A percentile compares a stretch with the other conserved stretches of the same genome.
Conservation (phyloP, 2,113 vertebrate genomes). For the Leptocoma aspasia region DNA sequence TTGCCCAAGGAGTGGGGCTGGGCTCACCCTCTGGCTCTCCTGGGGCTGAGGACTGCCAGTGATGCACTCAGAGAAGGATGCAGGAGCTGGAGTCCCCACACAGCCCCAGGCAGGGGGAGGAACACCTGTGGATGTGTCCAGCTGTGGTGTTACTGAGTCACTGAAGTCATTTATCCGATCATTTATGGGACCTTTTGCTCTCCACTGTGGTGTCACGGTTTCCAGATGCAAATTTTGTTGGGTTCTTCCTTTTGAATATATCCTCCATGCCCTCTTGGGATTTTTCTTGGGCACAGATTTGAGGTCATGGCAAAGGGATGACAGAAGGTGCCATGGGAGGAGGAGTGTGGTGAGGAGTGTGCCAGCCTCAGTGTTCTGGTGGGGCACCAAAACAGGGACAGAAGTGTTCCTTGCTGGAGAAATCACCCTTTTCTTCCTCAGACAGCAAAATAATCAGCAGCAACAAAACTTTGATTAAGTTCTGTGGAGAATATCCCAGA, state of each 20-base stretch:
- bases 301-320: neutral
- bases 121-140: neutral
- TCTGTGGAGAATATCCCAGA: neutral
- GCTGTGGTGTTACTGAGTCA: neutral
- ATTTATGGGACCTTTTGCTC: neutral
- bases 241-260: neutral
- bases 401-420: neutral
- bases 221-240: neutral
- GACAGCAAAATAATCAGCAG: neutral
- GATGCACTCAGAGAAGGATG: neutral
- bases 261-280: neutral
- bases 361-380: neutral
- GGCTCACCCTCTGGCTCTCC: neutral
- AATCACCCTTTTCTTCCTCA: neutral
- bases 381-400: neutral
- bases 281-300: neutral
- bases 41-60: neutral
- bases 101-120: neutral
- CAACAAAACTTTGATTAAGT: neutral
- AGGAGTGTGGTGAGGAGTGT: neutral
- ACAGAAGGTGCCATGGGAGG: neutral
- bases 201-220: neutral
- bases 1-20: neutral
- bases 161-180: neutral
- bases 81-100: neutral